Conservation (phyloP, 2,797 vertebrate genomes). For the Poecilia wingei region DNA sequence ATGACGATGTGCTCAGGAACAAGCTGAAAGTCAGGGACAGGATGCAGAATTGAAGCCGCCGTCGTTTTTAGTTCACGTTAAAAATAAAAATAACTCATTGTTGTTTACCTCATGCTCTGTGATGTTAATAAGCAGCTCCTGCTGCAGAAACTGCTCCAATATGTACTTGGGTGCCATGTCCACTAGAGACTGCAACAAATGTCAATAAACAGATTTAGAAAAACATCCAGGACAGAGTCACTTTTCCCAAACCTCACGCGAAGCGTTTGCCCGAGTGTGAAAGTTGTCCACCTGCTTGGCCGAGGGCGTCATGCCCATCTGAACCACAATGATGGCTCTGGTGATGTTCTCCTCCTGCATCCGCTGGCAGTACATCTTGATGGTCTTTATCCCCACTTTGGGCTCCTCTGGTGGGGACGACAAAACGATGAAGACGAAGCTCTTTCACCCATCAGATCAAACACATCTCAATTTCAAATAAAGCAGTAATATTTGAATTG, state of each 20-base stretch:
- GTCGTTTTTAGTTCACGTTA: not conserved
- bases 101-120: constrained; percentile 94
- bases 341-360: constrained; percentile 99
- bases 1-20: constrained; percentile 98
- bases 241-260: not conserved
- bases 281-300: constrained; percentile 88
- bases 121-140: constrained; percentile 98
- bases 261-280: not conserved
- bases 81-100: not conserved
- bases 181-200: constrained; percentile 86
- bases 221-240: not conserved
- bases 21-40: constrained; percentile 78
- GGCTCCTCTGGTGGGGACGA: constrained; percentile 89
- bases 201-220: not conserved
- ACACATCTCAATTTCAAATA: not conserved
- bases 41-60: not conserved
- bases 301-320: constrained; percentile 98
- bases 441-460: not conserved
- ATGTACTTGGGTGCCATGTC: constrained; percentile 99
- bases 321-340: constrained; percentile 92
- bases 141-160: constrained; percentile 96
- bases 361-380: constrained; percentile 98
- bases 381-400: constrained; percentile 98
- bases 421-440: not conserved
- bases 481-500: not conserved